Conservation (phyloP, 2,113 vertebrate genomes). For the Aspidoscelis tigris region DNA sequence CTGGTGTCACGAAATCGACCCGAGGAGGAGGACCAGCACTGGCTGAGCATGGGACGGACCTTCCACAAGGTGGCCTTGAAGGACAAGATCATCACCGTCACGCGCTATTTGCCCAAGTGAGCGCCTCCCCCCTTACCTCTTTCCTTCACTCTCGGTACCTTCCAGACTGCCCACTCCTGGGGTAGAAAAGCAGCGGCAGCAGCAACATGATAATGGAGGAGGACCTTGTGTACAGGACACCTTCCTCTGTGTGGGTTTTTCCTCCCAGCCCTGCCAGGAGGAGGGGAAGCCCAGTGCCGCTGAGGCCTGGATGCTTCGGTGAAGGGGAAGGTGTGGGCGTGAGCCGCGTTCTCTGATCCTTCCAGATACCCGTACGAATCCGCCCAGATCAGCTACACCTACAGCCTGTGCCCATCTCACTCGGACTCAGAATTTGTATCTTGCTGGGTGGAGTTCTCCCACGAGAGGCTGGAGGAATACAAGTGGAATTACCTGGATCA, state of each 20-base stretch:
- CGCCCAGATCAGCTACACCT: slow-evolving; percentile 94
- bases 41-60: slow-evolving; percentile 98
- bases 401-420: slow-evolving; percentile 95
- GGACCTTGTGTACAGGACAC: not conserved
- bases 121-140: slow-evolving; percentile 42
- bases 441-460: slow-evolving; percentile 98
- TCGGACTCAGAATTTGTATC: slow-evolving; percentile 89
- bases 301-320: not conserved
- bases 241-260: not conserved
- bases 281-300: not conserved
- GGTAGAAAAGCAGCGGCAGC: not conserved
- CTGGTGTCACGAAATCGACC: slow-evolving; percentile 89
- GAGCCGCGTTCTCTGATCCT: slow-evolving; percentile 12
- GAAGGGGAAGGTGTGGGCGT: not conserved
- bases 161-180: too few relatives aligned
- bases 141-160: not conserved
- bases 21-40: slow-evolving; percentile 92
- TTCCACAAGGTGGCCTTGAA: slow-evolving; percentile 97
- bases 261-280: too few relatives aligned
- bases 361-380: slow-evolving; percentile 94
- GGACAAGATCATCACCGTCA: slow-evolving; percentile 98
- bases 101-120: slow-evolving; percentile 97
- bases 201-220: not conserved
- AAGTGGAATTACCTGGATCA: slow-evolving; percentile 99
- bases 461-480: slow-evolving; percentile 95